Evolutionary conservation across 1,140 invertebrate species (phyloP).

Genomic region (Drosophila pruinosa): DNA sequence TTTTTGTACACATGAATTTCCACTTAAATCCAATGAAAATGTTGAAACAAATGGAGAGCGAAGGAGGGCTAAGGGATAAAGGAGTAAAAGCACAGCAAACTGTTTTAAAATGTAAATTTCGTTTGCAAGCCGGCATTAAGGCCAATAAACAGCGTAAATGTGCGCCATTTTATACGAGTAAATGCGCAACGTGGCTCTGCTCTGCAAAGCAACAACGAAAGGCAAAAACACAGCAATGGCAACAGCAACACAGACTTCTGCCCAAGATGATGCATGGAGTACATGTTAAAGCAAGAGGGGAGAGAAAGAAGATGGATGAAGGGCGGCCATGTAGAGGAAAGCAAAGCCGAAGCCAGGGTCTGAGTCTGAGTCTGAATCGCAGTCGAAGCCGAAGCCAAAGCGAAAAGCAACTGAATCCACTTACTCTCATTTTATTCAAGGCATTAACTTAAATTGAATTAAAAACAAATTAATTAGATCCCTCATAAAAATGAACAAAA

Average conservation of each 20-base stretch:
- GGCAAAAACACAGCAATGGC: constrained; percentile 41
- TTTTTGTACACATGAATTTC: constrained; percentile 82
- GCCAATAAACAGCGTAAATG: constrained; percentile 80
- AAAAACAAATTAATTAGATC: constrained; percentile 82
- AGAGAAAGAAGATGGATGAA: constrained; percentile 6
- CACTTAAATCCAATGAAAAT: constrained; percentile 81
- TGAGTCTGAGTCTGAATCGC: background rate
- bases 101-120: constrained; percentile 81
- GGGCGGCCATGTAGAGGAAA: background rate
- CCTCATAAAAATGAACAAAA: constrained; percentile 55
- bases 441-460: constrained; percentile 79
- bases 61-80: constrained; percentile 23
- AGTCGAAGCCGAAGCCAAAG: background rate
- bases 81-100: constrained; percentile 56
- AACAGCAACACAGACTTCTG: constrained; percentile 10
- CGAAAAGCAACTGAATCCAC: constrained; percentile 7
- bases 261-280: constrained; percentile 45
- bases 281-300: background rate
- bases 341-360: background rate
- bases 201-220: constrained; percentile 44
- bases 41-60: constrained; percentile 65
- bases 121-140: constrained; percentile 74
- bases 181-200: constrained; percentile 52
- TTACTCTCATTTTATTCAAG: constrained; percentile 38
- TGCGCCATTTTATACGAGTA: constrained; percentile 70